A percentile compares a stretch with the other conserved stretches of the same genome.
phyloP scores from a whole-genome alignment of 2,888 invertebrate species.

The Coremacera marginata region DNA sequence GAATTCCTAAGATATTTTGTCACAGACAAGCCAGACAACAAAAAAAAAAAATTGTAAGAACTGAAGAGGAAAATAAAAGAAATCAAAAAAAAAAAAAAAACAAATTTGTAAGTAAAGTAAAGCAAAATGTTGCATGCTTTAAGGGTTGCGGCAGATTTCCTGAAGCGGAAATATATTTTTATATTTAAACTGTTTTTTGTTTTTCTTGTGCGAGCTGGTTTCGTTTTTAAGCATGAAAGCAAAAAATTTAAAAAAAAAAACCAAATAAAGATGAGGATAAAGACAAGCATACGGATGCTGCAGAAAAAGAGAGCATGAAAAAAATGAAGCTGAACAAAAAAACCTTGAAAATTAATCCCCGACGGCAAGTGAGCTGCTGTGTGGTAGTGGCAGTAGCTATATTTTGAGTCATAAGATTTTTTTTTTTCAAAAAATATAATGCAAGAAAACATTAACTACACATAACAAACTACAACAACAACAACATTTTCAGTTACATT shows the following conservation, averaged over 20 bases:
- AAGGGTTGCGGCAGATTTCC: neutral
- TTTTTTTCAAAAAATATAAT: neutral
- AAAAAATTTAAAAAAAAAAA: neutral
- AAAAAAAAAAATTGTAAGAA: neutral
- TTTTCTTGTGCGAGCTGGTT: neutral
- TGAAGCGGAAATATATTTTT: neutral
- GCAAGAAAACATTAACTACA: neutral
- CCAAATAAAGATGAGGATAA: neutral
- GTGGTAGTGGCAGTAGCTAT: neutral
- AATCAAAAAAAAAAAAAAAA: neutral
- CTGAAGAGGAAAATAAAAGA: neutral
- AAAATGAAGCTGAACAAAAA: neutral
- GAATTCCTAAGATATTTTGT: neutral
- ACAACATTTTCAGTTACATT: no score
- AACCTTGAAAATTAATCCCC: conserved; percentile 10
- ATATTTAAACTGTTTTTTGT: neutral
- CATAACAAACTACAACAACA: neutral
- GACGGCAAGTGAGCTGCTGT: neutral
- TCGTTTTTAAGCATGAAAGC: neutral
- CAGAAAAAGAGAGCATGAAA: no score
- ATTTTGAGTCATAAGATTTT: neutral
- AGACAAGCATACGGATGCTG: neutral
- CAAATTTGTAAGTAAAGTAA: neutral
- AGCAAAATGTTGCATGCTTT: neutral
- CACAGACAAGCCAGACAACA: neutral